Base-by-base conservation (phyloP, 37 sponge, comb jelly and placozoan genomes). In the Halisarca cf. caerulea region DNA sequence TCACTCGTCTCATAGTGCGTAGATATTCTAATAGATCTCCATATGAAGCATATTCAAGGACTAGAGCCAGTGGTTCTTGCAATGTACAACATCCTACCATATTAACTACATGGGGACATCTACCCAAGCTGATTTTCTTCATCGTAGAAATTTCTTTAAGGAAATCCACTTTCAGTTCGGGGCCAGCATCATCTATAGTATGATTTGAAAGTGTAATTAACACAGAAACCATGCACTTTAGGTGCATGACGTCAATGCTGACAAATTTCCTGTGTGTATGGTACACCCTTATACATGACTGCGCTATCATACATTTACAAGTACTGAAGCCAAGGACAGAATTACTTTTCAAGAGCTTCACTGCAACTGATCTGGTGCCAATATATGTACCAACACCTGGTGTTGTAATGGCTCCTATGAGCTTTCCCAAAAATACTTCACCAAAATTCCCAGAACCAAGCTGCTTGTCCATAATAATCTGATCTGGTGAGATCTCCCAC, bases 401-500 rank as follows among this genome's bases (percentile, higher is more conserved):
- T 40, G 77, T 74, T 40, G 77, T 40, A 24, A 74, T 74, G 41
- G 24, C 36, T 4, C 77, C 77, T 40, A 74, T 74, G 25, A 74
- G 45, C 77, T 74, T 74, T 1, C 77, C 77, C 42, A 74, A 41
- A 44, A 74, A 74, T 20, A 74, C 77, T 43, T 74, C 77, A 43
- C 77, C 77, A 41, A 74, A 74, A 37, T 74, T 74, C 15, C 77
- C 77, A 74, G 77, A 74, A 21, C 77, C 77, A 42, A 74, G 77
- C 44, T 74, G 77, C 44, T 74, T 74, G 77, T 74, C 77, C 77
- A 74, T 74, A 1, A 74, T 74, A 21, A 74, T 74, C 7, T 74
- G 77, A n/a, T 74, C 77, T 41, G 77, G 77, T 43, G 77, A 74
- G 17, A 74, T 74, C 45, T 74, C 77, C 77, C 77, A 74, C 77